These are phyloP conservation scores for Drosophila erecta DNA, from an alignment of 1,140 invertebrate genomes.

Conservation along the genomic window DNA sequence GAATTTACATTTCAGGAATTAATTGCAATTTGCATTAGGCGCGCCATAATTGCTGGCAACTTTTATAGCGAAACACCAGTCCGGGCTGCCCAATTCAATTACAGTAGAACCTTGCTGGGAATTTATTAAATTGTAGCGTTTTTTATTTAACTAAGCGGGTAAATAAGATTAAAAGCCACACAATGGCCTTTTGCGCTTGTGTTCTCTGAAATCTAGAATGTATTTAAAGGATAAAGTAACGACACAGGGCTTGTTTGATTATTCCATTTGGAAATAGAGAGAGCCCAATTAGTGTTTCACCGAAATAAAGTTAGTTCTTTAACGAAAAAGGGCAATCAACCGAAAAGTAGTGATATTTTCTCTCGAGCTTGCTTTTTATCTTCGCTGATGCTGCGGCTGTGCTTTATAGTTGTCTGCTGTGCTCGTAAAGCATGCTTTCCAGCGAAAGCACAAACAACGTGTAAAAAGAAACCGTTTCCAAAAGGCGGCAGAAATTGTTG, in stretches of 20 bases:
- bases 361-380: not conserved
- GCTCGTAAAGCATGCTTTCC: not conserved
- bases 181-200: too few relatives aligned
- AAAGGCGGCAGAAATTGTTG: conserved; percentile 24
- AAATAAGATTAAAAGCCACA: too few relatives aligned
- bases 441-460: conserved; percentile 13
- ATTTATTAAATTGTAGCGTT: not conserved
- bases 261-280: too few relatives aligned
- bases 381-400: not conserved
- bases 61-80: not conserved
- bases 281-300: too few relatives aligned
- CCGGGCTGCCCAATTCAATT: not conserved
- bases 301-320: too few relatives aligned
- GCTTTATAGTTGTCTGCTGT: not conserved
- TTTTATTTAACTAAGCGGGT: too few relatives aligned
- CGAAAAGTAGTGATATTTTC: not conserved
- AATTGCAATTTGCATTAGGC: conserved; percentile 4
- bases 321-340: not conserved
- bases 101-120: not conserved
- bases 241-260: too few relatives aligned
- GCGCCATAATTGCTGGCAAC: not conserved
- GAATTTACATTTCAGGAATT: not conserved
- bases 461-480: conserved; percentile 15
- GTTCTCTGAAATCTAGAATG: too few relatives aligned
- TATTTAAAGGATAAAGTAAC: too few relatives aligned